Evolutionary conservation across 2,113 vertebrate genomes (phyloP), one percentile per base, ranked within the genome.

Genomic region (Aspidoscelis tigris): DNA sequence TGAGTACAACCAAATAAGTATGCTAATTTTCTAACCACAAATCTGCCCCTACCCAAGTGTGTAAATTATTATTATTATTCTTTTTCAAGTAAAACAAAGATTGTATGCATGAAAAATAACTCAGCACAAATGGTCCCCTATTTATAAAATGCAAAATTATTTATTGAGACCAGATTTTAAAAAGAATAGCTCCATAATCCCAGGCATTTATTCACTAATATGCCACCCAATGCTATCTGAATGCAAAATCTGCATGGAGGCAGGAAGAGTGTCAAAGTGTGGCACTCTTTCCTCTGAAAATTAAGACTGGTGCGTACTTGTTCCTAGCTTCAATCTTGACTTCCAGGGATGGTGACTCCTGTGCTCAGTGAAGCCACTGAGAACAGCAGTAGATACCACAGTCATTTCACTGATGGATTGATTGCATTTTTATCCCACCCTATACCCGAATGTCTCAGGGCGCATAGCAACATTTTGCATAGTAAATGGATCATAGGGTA

Each of bases 41-140:
- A 61, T 81, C 50, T 33, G 78, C 71, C 47, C 77, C 39, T 84
- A 43, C 9, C 55, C 69, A 65, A 65, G 26, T 50, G 39, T 55
- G 64, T 22, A 20, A 7, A 47, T 64, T 81, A 58, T 71, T 33
- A 33, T 71, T 58, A 33, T 33, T 33, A 33, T 55, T 76, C 21
- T 81, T 81, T 44, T 70, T 70, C 65, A 70, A 80, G 50, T 70
- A 77, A 83, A 83, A 83, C 53, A 58, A 58, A 55, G 75, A 55
- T 43, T 69, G 44, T n/a, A 80, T 80, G 44, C 65, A 80, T 80
- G 50, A 80, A 80, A 80, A 83, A 70, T 72, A 44, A 77, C 58
- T 84, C 74, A 69, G 64, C 64, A 70, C 47, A 12, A 65, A 58
- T 22, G 14, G 73, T 43, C 65, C 47, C 68, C 65, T 43, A 69